Conservation (phyloP, 2,888 invertebrate genomes). For the Taphrorychus bicolor region DNA sequence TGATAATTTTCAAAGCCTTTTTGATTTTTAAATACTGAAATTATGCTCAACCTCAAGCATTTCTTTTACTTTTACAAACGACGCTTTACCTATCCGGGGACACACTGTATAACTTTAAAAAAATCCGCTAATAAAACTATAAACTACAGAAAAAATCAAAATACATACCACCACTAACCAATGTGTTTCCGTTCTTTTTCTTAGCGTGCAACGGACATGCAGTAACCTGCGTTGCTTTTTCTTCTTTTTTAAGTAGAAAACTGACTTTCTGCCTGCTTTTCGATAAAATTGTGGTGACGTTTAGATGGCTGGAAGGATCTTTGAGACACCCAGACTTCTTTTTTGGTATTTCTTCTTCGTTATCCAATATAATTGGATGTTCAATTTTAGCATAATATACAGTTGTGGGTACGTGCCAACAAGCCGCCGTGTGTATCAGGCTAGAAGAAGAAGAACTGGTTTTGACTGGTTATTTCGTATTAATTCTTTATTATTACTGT, state of each 20-base stretch:
- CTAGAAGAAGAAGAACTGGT: too few species aligned
- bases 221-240: conserved; percentile 42
- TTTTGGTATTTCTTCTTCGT: neutral
- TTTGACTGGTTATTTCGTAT: too few species aligned
- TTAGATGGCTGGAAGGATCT: conserved; percentile 15
- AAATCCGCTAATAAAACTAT: too few species aligned
- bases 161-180: too few species aligned
- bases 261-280: conserved; percentile 42
- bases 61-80: too few species aligned
- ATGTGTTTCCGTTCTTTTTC: neutral
- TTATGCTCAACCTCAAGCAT: too few species aligned
- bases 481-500: too few species aligned
- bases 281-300: neutral
- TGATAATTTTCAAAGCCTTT: too few species aligned
- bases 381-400: conserved; percentile 3
- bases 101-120: too few species aligned
- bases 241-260: conserved; percentile 43
- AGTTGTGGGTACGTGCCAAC: conserved; percentile 13
- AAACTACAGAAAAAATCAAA: too few species aligned
- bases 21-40: too few species aligned
- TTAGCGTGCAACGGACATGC: conserved; percentile 34
- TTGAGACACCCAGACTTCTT: conserved; percentile 32
- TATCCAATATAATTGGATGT: neutral
- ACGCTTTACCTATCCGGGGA: too few species aligned
- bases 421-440: neutral